phyloP scores from a whole-genome alignment of 2,113 vertebrate genomes.

The Oncorhynchus tshawytscha region DNA sequence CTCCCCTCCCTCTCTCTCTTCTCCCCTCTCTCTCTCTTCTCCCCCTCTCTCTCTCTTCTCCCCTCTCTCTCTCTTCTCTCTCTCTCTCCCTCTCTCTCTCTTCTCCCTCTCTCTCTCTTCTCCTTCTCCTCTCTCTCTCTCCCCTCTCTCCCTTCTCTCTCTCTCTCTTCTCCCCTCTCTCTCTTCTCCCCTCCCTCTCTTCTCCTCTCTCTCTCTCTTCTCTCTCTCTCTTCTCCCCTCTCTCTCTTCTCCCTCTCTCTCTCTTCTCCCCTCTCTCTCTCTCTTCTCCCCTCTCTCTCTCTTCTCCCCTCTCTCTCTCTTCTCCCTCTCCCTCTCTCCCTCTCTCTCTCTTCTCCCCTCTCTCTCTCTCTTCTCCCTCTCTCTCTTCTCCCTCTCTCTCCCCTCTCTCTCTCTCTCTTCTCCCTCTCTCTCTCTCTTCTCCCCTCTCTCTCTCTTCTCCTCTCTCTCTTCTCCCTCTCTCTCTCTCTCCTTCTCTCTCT shows the following conservation, averaged over 20 bases:
- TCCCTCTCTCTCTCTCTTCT: background rate
- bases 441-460: too few relatives aligned
- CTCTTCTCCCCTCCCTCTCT: background rate
- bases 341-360: too few relatives aligned
- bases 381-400: too few relatives aligned
- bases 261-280: background rate
- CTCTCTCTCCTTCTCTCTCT: background rate
- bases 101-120: too few relatives aligned
- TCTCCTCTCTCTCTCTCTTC: too few relatives aligned
- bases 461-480: background rate
- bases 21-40: background rate
- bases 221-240: background rate
- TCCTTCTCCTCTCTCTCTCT: too few relatives aligned
- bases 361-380: too few relatives aligned
- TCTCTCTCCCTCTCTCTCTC: too few relatives aligned
- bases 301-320: too few relatives aligned
- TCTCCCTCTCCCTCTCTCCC: too few relatives aligned
- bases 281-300: background rate
- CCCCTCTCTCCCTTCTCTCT: too few relatives aligned
- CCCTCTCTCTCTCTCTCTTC: background rate
- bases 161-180: background rate
- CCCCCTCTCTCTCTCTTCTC: background rate
- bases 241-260: background rate
- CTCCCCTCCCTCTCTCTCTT: background rate
- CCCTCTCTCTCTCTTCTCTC: background rate